Conservation (phyloP, 2,797 vertebrate genomes). For the Diplodus sargus region DNA sequence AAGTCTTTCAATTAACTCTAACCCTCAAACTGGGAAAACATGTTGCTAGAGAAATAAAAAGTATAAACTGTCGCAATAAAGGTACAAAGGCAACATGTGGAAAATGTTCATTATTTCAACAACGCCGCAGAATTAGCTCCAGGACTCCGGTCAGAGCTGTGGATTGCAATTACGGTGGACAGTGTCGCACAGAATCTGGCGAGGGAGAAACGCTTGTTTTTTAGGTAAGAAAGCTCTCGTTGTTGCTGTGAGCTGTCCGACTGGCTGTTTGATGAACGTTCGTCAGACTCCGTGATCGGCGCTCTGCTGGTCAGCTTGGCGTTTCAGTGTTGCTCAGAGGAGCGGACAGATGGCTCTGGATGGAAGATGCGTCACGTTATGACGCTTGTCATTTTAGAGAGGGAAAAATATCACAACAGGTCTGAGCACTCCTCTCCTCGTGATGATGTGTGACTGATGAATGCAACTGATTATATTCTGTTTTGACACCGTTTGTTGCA, state of each 20-base stretch:
- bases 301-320: neutral
- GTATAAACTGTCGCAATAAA: neutral
- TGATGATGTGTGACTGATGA: neutral
- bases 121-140: neutral
- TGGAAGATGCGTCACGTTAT: neutral
- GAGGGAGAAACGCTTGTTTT: neutral
- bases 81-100: too few species aligned
- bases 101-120: neutral
- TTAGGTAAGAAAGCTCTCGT: neutral
- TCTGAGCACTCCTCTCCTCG: neutral
- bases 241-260: neutral
- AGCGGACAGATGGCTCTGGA: conserved; percentile 9
- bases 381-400: neutral
- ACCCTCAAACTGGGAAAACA: neutral
- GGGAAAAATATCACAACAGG: neutral
- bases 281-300: neutral
- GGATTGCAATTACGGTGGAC: neutral
- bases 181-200: neutral
- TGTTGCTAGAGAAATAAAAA: neutral
- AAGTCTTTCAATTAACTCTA: neutral
- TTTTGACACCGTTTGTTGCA: neutral
- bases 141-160: neutral
- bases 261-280: neutral
- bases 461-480: neutral
- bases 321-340: neutral